Evolutionary conservation across 2,797 vertebrate species (phyloP), one percentile per base, ranked within the genome.

Genomic region (Tapirus indicus): DNA sequence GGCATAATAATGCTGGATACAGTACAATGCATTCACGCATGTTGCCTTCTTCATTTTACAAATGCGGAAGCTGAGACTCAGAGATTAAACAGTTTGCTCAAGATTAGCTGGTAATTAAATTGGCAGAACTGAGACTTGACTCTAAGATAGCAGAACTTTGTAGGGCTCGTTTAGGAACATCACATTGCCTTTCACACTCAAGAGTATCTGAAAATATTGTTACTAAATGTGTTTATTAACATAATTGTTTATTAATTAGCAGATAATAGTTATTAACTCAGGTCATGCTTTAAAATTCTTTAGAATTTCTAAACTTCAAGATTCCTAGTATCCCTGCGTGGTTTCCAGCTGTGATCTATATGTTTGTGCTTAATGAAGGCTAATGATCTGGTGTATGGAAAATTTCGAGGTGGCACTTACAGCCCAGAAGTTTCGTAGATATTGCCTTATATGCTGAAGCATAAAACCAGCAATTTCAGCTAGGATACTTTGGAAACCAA

Each of bases 91-190:
- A 91, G 80, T 10, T 83, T 89, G 41, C 8, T 96, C 27, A 68
- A 96, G 60, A 52, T 92, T 52, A 88, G 38, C 52, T 86, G 68
- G 35, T 88, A 93, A 91, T 94, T 95, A 62, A 91, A 93, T 87
- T 71, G 32, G 17, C 32, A 94, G 54, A 96, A 95, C 52, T 66
- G 64, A 96, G 77, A 90, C 62, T 82, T 56, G 18, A 95, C 66
- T 97, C 9, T 75, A 96, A 66, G 60, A 95, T 95, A 58, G 49
- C 32, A 71, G 49, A 86, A 52, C 2, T 77, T 72, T 38, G 32
- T 68, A 87, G 66, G 35, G 7, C 47, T 83, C 12, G 38, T 74
- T 85, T 85, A 87, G 17, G 21, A 88, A 54, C 82, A 91, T 74
- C 13, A 38, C 20, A 66, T 58, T 64, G 14, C 9, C 18, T 93